These are phyloP conservation scores for Monarcha castaneiventris DNA, from an alignment of 2,113 vertebrate genomes.

Conservation along the genomic window DNA sequence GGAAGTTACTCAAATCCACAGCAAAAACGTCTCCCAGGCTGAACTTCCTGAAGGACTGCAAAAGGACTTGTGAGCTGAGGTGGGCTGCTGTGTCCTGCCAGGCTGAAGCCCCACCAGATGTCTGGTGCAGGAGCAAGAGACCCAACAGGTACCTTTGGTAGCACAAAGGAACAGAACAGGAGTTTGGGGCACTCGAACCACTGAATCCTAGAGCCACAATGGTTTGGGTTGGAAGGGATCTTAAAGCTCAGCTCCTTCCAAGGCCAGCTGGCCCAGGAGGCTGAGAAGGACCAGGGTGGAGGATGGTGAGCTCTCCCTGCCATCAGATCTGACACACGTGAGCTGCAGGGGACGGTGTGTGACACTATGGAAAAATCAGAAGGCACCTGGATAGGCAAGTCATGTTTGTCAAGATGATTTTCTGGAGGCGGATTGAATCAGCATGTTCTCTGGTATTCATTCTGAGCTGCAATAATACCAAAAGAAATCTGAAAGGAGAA, in stretches of 20 bases:
- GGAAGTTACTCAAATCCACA: not conserved
- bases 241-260: not conserved
- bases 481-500: not conserved
- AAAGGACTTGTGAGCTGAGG: not conserved
- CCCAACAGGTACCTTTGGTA: fast-evolving
- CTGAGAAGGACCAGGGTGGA: not conserved
- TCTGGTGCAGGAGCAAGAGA: not conserved
- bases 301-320: not conserved
- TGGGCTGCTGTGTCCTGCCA: not conserved
- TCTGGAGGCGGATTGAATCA: not conserved
- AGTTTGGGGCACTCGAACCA: fast-evolving
- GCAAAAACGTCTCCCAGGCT: not conserved
- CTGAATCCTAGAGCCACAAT: not conserved
- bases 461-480: not conserved
- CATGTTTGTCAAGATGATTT: not conserved
- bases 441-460: not conserved
- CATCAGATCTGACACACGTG: fast-evolving
- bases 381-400: not conserved
- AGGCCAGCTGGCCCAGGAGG: not conserved
- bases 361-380: not conserved
- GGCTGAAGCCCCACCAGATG: not conserved
- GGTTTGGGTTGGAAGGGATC: not conserved
- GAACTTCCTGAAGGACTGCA: not conserved
- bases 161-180: not conserved
- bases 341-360: not conserved